Percentiles rank a stretch among this genome's conserved stretches.
Evolutionary conservation across 2,113 vertebrate species (phyloP).

Genomic region (Anser cygnoides): DNA sequence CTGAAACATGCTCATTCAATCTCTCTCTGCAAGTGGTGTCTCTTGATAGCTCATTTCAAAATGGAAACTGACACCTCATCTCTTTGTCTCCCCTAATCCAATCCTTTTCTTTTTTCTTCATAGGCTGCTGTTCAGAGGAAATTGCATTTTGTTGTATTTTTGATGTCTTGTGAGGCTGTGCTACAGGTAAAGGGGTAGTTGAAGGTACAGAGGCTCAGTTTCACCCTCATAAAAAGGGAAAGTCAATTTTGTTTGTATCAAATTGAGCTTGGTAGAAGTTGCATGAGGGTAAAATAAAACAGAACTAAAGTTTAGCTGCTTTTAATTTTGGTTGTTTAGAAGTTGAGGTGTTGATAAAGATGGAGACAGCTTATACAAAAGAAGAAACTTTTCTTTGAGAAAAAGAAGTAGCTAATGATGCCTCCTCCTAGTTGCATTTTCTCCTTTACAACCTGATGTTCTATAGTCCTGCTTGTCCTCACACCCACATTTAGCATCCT

Average conservation of each 20-base stretch:
- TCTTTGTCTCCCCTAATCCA: slow-evolving; percentile 39
- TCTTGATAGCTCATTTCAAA: slow-evolving; percentile 40
- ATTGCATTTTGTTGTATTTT: slow-evolving; percentile 22
- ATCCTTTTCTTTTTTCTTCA: slow-evolving; percentile 16
- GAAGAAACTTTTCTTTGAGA: not conserved
- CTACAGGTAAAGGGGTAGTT: not conserved
- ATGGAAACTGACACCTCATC: slow-evolving; percentile 34
- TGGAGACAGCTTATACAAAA: not conserved
- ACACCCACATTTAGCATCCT: not conserved
- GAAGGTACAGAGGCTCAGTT: not conserved
- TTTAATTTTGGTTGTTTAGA: not conserved
- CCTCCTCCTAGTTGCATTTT: not conserved
- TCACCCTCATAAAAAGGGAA: not conserved
- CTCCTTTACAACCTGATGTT: not conserved
- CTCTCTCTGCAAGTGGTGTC: not conserved
- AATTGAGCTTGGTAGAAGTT: not conserved
- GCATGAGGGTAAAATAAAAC: not conserved
- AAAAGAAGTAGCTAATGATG: not conserved
- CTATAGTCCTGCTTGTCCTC: not conserved
- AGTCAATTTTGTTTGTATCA: slow-evolving; percentile 10
- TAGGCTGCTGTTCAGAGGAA: not conserved
- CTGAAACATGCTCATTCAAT: slow-evolving; percentile 4
- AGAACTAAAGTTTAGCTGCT: not conserved
- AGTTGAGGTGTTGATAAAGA: not conserved
- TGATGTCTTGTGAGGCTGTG: not conserved